Base-by-base conservation (phyloP, 1,140 invertebrate genomes). In the Drosophila asahinai region DNA sequence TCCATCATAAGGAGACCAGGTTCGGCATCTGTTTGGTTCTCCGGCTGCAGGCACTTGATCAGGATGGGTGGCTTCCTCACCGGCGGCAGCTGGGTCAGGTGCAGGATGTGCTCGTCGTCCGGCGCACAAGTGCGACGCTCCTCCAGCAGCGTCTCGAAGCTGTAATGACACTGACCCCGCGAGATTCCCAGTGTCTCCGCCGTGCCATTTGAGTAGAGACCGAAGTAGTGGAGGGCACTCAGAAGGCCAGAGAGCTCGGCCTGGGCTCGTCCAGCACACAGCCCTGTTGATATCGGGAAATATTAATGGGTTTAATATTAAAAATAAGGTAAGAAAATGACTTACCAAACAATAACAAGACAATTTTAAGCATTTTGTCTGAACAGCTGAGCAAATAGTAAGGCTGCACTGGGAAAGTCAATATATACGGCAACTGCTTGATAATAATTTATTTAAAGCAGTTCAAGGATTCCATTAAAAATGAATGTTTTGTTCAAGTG, bases 21-120 rank as follows among this genome's bases (percentile, higher is more conserved):
- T 25, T 68, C 63, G 1, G 15, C 22, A 6, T 14, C 2, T 4
- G 43, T 55, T 9, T 14, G 45, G 9, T 64, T 63, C 8, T 74
- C 63, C 5, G 49, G 38, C 48, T 83, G 78, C 36, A 93, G 47
- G 48, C 92, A 93, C 30, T 86, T 90, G 2, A 93, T 77, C 64
- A 91, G 72, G 2, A 92, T 72, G 0, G 86, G 91, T 7, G 86
- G 83, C 30, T 89, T 92, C 1, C 87, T 74, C 15, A 63, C 68
- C 3, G 52, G 70, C 17, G 71, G 72, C 9, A 48, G 9, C 8
- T 86, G 86, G 0, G 64, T 48, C 40, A 92, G 22, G 43, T 92
- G 91, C 36, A 77, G 15, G n/a, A 92, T 89, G 43, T 89, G 67
- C 43, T 83, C 68, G 57, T 92, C 91, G 51, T 83, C 86, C 6